Percentiles rank a stretch among this genome's conserved stretches.
Evolutionary conservation across 2,113 vertebrate species (phyloP).

Genomic region (Epinephelus lanceolatus): DNA sequence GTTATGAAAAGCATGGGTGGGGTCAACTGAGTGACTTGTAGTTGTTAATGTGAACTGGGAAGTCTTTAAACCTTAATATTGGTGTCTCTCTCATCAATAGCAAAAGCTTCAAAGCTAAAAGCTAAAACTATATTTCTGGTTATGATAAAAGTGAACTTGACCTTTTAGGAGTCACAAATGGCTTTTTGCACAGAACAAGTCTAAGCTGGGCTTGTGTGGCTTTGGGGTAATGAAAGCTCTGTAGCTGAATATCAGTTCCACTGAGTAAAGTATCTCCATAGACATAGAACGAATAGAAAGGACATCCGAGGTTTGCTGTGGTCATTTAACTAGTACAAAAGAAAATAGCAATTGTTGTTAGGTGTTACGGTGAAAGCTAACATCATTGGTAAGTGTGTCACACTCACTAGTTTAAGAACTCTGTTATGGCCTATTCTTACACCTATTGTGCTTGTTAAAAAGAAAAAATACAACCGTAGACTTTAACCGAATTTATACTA

Average conservation of each 20-base stretch:
- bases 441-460: too few species aligned
- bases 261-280: not conserved
- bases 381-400: too few species aligned
- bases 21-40: not conserved
- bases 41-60: not conserved
- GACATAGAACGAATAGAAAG: too few species aligned
- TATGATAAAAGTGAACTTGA: not conserved
- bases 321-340: too few species aligned
- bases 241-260: conserved; percentile 29
- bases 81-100: not conserved
- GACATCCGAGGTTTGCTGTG: too few species aligned
- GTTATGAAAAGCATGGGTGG: conserved; percentile 3
- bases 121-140: not conserved
- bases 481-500: too few species aligned
- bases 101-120: not conserved
- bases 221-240: conserved; percentile 26
- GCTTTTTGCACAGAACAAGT: not conserved
- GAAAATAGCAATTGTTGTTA: too few species aligned
- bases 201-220: not conserved
- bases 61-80: not conserved
- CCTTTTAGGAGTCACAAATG: not conserved
- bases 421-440: too few species aligned
- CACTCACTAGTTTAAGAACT: too few species aligned
- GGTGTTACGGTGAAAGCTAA: too few species aligned
- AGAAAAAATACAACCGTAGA: too few species aligned